Evolutionary conservation across 2,113 vertebrate species (phyloP).

Genomic region (Clupea harengus): DNA sequence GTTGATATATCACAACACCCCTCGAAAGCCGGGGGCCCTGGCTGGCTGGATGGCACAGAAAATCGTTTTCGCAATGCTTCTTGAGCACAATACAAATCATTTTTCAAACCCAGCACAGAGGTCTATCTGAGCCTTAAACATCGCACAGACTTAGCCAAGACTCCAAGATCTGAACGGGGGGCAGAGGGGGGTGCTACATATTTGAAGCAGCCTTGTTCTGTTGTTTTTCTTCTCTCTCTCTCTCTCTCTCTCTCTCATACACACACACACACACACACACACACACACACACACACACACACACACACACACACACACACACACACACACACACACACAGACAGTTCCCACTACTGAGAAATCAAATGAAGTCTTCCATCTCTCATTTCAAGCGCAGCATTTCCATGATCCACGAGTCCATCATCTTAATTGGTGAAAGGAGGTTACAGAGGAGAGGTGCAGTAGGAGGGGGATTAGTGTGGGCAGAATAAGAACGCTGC

Average conservation of each 20-base stretch:
- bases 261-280: too few relatives aligned
- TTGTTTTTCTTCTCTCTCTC: not conserved
- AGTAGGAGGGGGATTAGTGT: not conserved
- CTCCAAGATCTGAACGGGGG: not conserved
- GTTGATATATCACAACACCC: slow-evolving; percentile 36
- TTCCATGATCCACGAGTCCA: slow-evolving; percentile 15
- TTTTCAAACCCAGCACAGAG: slow-evolving; percentile 18
- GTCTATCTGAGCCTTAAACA: slow-evolving; percentile 33
- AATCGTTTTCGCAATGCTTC: slow-evolving; percentile 42
- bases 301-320: not conserved
- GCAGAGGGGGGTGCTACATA: not conserved
- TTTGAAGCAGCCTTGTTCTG: not conserved
- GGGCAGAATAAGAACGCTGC: not conserved
- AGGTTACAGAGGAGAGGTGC: not conserved
- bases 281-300: too few relatives aligned
- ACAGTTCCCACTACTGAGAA: not conserved
- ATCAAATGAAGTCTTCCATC: not conserved
- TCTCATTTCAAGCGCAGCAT: not conserved
- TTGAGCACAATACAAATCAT: slow-evolving; percentile 39
- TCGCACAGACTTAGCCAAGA: not conserved
- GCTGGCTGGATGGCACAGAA: slow-evolving; percentile 29
- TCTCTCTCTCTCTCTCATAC: not conserved
- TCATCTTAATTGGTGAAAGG: slow-evolving; percentile 1
- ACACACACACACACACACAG: not conserved
- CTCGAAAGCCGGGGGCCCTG: slow-evolving; percentile 11